Evolutionary conservation across 2,797 vertebrate genomes (phyloP), one percentile per base, ranked within the genome.

Genomic region (Zenarchopterus dispar): DNA sequence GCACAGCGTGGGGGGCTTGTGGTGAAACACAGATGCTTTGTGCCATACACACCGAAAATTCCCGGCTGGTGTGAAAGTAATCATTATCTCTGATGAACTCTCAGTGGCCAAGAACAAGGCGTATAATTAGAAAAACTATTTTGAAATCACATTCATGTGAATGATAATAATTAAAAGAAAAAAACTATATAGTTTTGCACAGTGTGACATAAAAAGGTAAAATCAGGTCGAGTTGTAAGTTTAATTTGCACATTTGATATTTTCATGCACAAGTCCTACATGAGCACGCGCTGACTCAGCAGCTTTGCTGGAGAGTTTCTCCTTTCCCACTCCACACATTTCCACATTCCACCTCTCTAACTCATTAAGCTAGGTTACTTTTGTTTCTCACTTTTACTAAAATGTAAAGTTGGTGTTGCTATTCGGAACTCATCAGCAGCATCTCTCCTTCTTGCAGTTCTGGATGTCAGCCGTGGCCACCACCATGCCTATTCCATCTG

Each of bases 401-500:
- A 42, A 63, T 24, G 21, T 15, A 16, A 26, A 26, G 6, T 26
- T 26, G 3, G 24, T 6, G 28, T 28, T 28, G 28, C 5, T 28
- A 5, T 36, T 11, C 9, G 11, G 2, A 33, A 10, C 8, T 33
- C 31, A 33, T 7, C 31, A 10, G 4, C 8, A 7, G 31, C 31
- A 28, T 75, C 39, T 41, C 42, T 61, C 81, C 48, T 70, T 84
- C 21, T 84, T 89, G 60, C 84, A 98, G 97, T 98, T 98, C 88
- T 95, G 95, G 94, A 97, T 98, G 97, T 95, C 96, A 60, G 97
- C 96, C 0, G 84, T 98, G 72, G 94, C 96, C 71, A 98, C 96
- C 44, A 96, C 97, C 13, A 98, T 98, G 97, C 97, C 97, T 52
- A 96, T 98, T 3, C 97, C 97, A 0, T 97, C 96, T 0, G 97